A percentile compares a stretch with the other conserved stretches of the same genome.
Conservation (phyloP, 2,113 vertebrate genomes). For the Lycaon pictus region DNA sequence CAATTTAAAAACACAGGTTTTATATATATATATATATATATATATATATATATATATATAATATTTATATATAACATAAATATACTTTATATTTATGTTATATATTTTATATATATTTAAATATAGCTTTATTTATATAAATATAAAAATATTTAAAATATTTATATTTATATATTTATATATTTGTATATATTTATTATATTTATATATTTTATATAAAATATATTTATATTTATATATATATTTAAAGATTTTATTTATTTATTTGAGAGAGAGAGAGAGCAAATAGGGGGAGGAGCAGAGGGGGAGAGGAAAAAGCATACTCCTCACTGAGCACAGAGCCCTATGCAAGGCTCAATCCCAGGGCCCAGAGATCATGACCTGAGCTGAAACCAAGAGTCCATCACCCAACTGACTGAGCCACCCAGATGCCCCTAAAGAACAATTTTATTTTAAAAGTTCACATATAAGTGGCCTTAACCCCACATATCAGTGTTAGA, state of each 20-base stretch:
- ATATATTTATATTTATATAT: background rate
- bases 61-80: background rate
- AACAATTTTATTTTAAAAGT: slow-evolving; percentile 14
- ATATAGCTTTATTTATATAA: no score
- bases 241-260: background rate
- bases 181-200: no score
- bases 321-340: background rate
- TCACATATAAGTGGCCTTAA: background rate
- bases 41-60: background rate
- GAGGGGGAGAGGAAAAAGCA: background rate
- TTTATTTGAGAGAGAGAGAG: background rate
- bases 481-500: background rate
- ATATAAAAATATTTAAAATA: no score
- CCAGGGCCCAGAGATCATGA: background rate
- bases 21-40: background rate
- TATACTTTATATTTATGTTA: no score
- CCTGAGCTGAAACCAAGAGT: background rate
- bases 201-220: no score
- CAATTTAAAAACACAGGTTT: background rate
- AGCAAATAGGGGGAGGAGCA: background rate
- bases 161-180: no score
- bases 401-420: background rate
- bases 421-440: background rate
- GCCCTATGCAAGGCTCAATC: background rate
- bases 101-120: no score